Base-by-base conservation (phyloP, 2,888 invertebrate species). In the Parochlus steinenii region DNA sequence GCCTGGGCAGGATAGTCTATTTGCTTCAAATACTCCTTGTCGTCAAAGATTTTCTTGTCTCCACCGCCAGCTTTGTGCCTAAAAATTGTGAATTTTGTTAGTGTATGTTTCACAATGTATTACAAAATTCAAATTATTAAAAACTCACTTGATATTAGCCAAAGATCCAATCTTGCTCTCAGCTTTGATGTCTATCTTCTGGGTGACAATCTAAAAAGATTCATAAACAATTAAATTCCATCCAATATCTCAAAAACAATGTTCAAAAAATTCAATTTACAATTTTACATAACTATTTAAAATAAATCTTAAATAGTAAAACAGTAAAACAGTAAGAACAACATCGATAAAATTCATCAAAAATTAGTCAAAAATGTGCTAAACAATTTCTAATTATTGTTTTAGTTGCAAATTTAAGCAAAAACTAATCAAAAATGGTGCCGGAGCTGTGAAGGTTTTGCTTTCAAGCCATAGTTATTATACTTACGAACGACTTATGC, bases 61-160 rank as follows among this genome's bases (percentile, higher is more conserved):
- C 92, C 92, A 42, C 92, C 92, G 47, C 87, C 83, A 39, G 92
- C 87, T 64, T 71, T 82, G 66, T 92, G 80, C 58, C n/a, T n/a
- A n/a, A n/a, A n/a, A n/a, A n/a, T 78, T 81, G n/a, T n/a, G n/a
- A n/a, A n/a, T n/a, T n/a, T n/a, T n/a, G n/a, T n/a, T n/a, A n/a
- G n/a, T n/a, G n/a, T n/a, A n/a, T n/a, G n/a, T n/a, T n/a, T n/a
- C n/a, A n/a, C n/a, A n/a, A n/a, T n/a, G n/a, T n/a, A n/a, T n/a
- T n/a, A n/a, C n/a, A n/a, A n/a, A n/a, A n/a, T n/a, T n/a, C n/a
- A n/a, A n/a, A n/a, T n/a, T n/a, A n/a, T n/a, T n/a, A n/a, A n/a
- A n/a, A n/a, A n/a, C n/a, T n/a, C n/a, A n/a, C n/a, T 58, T 58
- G 47, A 89, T 73, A 62, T 89, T 89, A 61, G 87, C 85, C 67